These are phyloP conservation scores for Salminus brasiliensis DNA, from an alignment of 2,113 vertebrate species.

Conservation along the genomic window DNA sequence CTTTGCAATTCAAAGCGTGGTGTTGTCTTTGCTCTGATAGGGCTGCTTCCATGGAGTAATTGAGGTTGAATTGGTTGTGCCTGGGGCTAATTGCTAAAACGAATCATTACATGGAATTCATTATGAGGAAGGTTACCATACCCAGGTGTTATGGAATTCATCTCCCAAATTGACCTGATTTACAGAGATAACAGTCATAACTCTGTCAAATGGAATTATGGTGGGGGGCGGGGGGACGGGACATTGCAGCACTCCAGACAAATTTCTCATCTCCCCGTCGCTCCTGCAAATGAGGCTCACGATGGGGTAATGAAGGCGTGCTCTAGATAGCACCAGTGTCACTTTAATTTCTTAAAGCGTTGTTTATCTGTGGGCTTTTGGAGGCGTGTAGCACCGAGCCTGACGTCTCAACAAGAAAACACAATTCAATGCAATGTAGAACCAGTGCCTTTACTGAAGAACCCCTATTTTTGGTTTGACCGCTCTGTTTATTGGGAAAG, in stretches of 20 bases:
- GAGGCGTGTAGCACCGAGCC: too few species aligned
- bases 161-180: constrained; percentile 80
- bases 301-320: background rate
- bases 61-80: constrained; percentile 80
- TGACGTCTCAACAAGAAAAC: too few species aligned
- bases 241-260: constrained; percentile 28
- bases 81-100: constrained; percentile 79
- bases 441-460: too few species aligned
- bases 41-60: constrained; percentile 71
- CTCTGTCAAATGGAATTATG: constrained; percentile 71
- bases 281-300: background rate
- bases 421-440: too few species aligned
- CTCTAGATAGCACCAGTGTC: background rate
- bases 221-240: background rate
- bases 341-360: background rate
- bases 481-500: too few species aligned
- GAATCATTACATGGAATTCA: constrained; percentile 81
- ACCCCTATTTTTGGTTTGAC: too few species aligned
- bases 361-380: background rate
- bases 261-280: constrained; percentile 17
- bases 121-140: constrained; percentile 72
- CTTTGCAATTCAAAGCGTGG: constrained; percentile 59
- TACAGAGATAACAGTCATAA: constrained; percentile 74
- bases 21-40: constrained; percentile 73
- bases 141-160: constrained; percentile 78